A percentile compares a stretch with the other conserved stretches of the same genome.
Evolutionary conservation across 2,113 vertebrate genomes (phyloP).

Genomic region (Coregonus clupeaformis): DNA sequence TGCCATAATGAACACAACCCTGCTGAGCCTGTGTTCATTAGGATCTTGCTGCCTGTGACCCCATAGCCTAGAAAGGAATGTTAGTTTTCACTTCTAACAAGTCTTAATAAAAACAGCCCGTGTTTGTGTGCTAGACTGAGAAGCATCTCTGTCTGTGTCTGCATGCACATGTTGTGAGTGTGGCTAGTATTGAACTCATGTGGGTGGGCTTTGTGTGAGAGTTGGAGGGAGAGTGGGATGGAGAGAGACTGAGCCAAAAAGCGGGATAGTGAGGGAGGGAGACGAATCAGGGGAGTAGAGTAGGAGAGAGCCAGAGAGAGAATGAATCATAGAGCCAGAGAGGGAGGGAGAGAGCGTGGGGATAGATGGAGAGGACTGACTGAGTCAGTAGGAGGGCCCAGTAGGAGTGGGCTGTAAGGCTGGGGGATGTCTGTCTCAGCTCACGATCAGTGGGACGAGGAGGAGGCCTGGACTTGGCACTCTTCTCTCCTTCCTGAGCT

Average conservation of each 20-base stretch:
- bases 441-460: neutral
- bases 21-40: neutral
- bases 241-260: too few species aligned
- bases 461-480: conserved; percentile 38
- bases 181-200: neutral
- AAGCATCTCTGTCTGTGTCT: conserved; percentile 6
- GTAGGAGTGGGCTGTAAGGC: neutral
- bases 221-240: too few species aligned
- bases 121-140: conserved; percentile 17
- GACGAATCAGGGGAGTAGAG: too few species aligned
- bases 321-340: neutral
- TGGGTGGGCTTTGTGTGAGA: conserved; percentile 19
- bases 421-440: neutral
- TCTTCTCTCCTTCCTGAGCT: too few species aligned
- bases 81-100: neutral
- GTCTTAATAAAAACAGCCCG: conserved; percentile 1
- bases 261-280: conserved; percentile 20
- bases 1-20: neutral
- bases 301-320: too few species aligned
- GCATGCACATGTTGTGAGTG: conserved; percentile 41
- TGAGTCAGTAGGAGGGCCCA: neutral
- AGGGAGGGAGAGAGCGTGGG: conserved; percentile 7
- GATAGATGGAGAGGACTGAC: neutral
- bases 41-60: neutral
- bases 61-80: conserved; percentile 1